Conservation (phyloP, 2,888 invertebrate genomes). For the Pseudococcus jackbeardsleyi region DNA sequence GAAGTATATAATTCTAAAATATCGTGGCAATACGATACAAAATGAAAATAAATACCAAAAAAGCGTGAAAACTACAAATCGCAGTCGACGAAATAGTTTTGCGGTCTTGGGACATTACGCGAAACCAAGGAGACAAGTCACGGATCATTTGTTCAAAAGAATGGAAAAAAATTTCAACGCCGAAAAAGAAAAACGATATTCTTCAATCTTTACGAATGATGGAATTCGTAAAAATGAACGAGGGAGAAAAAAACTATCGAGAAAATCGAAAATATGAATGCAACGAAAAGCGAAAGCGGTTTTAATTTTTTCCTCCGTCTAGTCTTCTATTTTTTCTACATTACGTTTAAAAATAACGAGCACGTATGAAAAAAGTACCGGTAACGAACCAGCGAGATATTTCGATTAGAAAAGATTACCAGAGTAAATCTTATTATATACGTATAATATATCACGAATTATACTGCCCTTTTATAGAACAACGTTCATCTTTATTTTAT, state of each 20-base stretch:
- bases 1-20: neutral
- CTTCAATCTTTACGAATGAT: constrained; percentile 45
- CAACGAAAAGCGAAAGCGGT: neutral
- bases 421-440: constrained; percentile 14
- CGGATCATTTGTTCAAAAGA: constrained; percentile 49
- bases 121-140: constrained; percentile 38
- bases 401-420: constrained; percentile 24
- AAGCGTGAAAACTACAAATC: constrained; percentile 46
- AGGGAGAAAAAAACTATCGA: neutral
- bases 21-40: neutral
- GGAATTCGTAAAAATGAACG: constrained; percentile 14
- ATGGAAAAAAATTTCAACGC: constrained; percentile 42
- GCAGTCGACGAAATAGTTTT: constrained; percentile 39
- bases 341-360: neutral
- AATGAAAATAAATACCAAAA: constrained; percentile 36
- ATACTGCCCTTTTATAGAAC: neutral
- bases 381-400: neutral
- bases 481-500: neutral
- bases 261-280: constrained; percentile 27
- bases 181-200: constrained; percentile 28
- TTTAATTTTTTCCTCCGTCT: neutral
- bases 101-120: constrained; percentile 21
- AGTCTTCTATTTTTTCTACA: neutral
- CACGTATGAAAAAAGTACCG: neutral
- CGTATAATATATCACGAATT: constrained; percentile 18